Base-by-base conservation (phyloP, 23 tunicate species). In the Botrylloides violaceus region DNA sequence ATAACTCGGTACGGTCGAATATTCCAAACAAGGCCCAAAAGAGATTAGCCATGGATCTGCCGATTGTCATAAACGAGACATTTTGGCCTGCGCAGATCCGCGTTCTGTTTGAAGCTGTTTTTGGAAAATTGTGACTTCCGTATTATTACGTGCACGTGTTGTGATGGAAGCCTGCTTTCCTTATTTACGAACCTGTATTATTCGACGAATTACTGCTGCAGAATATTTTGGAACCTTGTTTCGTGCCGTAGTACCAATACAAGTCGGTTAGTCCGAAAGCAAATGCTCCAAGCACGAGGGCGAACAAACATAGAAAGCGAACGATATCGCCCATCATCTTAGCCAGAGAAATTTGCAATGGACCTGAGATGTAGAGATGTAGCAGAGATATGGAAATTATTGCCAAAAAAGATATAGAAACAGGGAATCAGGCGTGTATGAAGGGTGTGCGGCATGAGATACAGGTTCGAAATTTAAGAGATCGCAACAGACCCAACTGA, bases 21-120 rank as follows among this genome's bases (percentile, higher is more conserved):
- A 76, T 48, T 2, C 96, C 96, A 43, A 88, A 88, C 12, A 88
- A 15, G 2, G 83, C 74, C 96, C 96, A 88, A 72, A 88, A 88
- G 2, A 88, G 59, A 34, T 47, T 55, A 1, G 21, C 59, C 50
- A 88, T 18, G 4, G 86, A 66, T 2, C 35, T 43, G n/a, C 58
- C 72, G 9, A 88, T 57, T 0, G 59, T 62, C 25, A 68, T 20
- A 64, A 86, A 86, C 6, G 36, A 2, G 3, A 33, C 35, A 4
- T 19, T 9, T 3, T 63, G 26, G 4, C 7, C 9, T 3, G n/a
- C 9, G 35, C 70, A 63, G 7, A 23, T 63, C 12, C 15, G 12
- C 53, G 53, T 43, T n/a, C n/a, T n/a, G n/a, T n/a, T n/a, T n/a
- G n/a, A n/a, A n/a, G n/a, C n/a, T n/a, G n/a, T n/a, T n/a, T n/a